Base-by-base conservation (phyloP, 37 sponge, comb jelly and placozoan species). In the Mnemiopsis leidyi region DNA sequence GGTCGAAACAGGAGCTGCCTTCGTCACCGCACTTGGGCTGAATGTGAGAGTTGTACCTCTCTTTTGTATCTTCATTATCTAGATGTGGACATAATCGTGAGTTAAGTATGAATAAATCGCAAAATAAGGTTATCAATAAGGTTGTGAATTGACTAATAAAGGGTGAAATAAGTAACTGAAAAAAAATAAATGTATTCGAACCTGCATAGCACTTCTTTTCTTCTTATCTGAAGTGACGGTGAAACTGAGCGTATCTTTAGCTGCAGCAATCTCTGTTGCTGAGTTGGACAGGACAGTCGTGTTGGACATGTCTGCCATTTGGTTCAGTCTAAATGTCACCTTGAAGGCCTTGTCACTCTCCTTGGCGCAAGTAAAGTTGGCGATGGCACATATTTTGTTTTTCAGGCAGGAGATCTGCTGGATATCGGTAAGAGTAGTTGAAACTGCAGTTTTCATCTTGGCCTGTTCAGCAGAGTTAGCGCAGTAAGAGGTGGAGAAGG, bases 401-500 rank as follows among this genome's bases (percentile, higher is more conserved):
- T 71, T 71, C 75, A 71, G 75, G 20, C 75, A 71, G 3, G 75
- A 29, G 2, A 71, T 28, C 20, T 28, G 30, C 25, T n/a, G 5
- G n/a, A 28, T 18, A 71, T 71, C 75, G 5, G 75, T 71, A n/a
- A 71, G 75, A 71, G 75, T 23, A 28, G 75, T 71, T 7, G 26
- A 29, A 5, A 71, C 75, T 23, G 75, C 75, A 71, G 75, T 71
- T 25, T 71, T 2, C 75, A 71, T 71, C 75, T 71, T 71, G 7
- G 2, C 20, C 75, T 71, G 75, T 25, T 71, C 75, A 71, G 75
- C n/a, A 23, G 7, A 3, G 20, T 25, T 71, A 25, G 75, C 30
- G 20, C 75, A 71, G 30, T 71, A 71, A 2, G 75, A 71, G 75
- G 75, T 71, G 26, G 30, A n/a, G 30, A 71, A 71, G 75, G 75